These are phyloP conservation scores for Volucella zonaria DNA, from an alignment of 2,888 invertebrate genomes.

Conservation along the genomic window DNA sequence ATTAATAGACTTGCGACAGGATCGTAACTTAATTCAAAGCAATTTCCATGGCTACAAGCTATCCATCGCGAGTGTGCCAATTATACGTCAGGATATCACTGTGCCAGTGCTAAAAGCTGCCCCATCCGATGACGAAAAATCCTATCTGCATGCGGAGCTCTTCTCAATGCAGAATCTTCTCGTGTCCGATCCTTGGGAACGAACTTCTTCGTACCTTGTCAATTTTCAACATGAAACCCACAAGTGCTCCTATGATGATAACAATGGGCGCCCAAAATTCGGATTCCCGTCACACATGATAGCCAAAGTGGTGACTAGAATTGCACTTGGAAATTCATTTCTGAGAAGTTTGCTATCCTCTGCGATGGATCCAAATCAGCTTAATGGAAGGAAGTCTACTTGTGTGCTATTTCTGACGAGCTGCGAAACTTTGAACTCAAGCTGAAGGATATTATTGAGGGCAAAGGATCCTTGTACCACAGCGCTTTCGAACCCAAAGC, in stretches of 20 bases:
- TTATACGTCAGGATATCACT: constrained; percentile 83
- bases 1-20: constrained; percentile 86
- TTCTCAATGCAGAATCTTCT: constrained; percentile 90
- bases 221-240: constrained; percentile 85
- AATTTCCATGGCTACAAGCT: constrained; percentile 93
- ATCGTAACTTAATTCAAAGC: constrained; percentile 87
- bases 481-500: constrained; percentile 87
- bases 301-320: constrained; percentile 86
- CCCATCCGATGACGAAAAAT: constrained; percentile 88
- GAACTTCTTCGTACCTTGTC: constrained; percentile 86
- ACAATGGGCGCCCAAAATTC: constrained; percentile 84
- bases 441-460: constrained; percentile 79
- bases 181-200: constrained; percentile 79
- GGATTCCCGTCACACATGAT: constrained; percentile 82
- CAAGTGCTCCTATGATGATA: constrained; percentile 84
- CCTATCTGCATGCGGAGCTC: constrained; percentile 89
- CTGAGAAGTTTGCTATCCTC: constrained; percentile 85
- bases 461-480: constrained; percentile 87
- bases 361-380: constrained; percentile 86
- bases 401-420: constrained; percentile 83
- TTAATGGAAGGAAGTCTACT: constrained; percentile 83
- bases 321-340: constrained; percentile 87
- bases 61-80: constrained; percentile 88
- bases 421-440: constrained; percentile 82
- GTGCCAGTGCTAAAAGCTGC: constrained; percentile 84